Evolutionary conservation across 2,888 invertebrate genomes (phyloP).

Genomic region (Hypercompe scribonia): DNA sequence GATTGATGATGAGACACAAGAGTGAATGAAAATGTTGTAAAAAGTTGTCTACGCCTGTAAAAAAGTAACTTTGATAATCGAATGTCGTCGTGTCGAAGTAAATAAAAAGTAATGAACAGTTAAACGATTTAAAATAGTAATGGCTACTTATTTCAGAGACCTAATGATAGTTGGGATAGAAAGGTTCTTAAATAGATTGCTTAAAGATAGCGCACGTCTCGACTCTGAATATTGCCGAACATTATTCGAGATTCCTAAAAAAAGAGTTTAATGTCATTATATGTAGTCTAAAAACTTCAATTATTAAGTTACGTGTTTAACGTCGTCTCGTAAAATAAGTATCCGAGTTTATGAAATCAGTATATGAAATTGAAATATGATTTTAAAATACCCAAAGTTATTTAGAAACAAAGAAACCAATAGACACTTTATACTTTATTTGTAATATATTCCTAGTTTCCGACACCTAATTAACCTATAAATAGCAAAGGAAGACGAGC

Average conservation of each 20-base stretch:
- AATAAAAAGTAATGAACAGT: no score
- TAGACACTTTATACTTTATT: conserved; percentile 30
- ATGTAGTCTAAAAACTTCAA: no score
- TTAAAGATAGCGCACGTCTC: not conserved
- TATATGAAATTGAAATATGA: not conserved
- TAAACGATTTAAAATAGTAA: no score
- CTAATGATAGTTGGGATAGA: not conserved
- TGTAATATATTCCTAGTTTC: conserved; percentile 24
- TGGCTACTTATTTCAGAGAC: not conserved
- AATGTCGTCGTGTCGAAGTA: no score
- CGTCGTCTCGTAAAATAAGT: no score
- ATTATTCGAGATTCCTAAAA: no score
- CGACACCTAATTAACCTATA: conserved; percentile 42
- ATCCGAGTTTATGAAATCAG: not conserved
- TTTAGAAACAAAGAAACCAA: not conserved
- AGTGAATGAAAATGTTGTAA: no score
- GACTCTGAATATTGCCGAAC: no score
- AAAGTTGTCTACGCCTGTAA: no score
- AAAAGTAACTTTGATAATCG: no score
- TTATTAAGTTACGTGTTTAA: not conserved
- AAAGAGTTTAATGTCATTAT: not conserved
- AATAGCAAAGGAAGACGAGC: conserved; percentile 41
- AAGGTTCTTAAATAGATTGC: not conserved
- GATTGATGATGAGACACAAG: no score
- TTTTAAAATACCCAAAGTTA: not conserved